Base-by-base conservation (phyloP, 2,797 vertebrate genomes). In the Eidolon dupreanum region DNA sequence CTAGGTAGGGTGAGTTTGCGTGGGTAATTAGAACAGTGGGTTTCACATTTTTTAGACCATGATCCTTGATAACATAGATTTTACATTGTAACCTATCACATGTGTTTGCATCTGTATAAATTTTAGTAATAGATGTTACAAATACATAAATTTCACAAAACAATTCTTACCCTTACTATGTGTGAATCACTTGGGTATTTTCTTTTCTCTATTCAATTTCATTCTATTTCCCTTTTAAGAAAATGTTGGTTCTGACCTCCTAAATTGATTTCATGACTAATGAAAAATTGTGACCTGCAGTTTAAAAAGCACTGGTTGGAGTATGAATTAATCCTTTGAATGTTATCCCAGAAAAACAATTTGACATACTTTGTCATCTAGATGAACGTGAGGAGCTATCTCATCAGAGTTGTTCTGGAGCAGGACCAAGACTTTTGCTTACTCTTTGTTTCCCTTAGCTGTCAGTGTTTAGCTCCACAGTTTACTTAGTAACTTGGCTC, bases 311-410 rank as follows among this genome's bases (percentile, higher is more conserved):
- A 22, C 28, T 95, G 38, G 53, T 86, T 94, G 36, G 33, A 90
- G n/a, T 93, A 70, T 78, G 70, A 95, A 55, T 83, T 79, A 75
- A 78, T 94, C n/a, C 55, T 95, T 94, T 94, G 83, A 71, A 75
- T 6, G 6, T 82, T 93, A 59, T 55, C 28, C 33, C 93, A 38
- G 79, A 78, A 78, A 73, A 95, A 46, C 3, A 66, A 46, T 57
- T 93, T 90, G 46, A 53, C 33, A 81, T 68, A 53, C 59, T 95
- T 87, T 70, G 51, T 90, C 28, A n/a, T 92, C 55, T 81, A 41
- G 26, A 41, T 92, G 36, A 75, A n/a, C 88, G 77, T 95, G 71
- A 94, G 36, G 57, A 96, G 19, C 33, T 49, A 16, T 49, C 49
- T 71, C 41, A 20, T 91, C 31, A 28, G 78, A 90, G 57, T n/a